phyloP scores from a whole-genome alignment of 37 sponge, comb jelly and placozoan species.

The Aphrocallistes beatrix region DNA sequence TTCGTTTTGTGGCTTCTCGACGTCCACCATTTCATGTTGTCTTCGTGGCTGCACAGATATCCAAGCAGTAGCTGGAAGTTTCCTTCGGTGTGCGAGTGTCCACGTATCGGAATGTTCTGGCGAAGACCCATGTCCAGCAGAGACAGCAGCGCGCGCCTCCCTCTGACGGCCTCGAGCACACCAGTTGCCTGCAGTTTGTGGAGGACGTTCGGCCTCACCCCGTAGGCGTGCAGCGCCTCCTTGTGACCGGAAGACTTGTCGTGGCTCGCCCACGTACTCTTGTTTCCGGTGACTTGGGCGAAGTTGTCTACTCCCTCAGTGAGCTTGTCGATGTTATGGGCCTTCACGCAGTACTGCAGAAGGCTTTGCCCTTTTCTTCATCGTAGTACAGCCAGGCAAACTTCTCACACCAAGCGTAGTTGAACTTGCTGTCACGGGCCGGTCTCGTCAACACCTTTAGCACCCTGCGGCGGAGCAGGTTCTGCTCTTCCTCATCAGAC shows the following conservation, averaged over 20 bases:
- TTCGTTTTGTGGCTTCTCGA: constrained; percentile 18
- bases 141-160: neutral
- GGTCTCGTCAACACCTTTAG: constrained; percentile 8
- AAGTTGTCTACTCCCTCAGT: neutral
- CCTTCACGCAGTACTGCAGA: constrained; percentile 6
- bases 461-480: constrained; percentile 8
- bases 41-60: constrained; percentile 10
- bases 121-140: neutral
- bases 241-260: neutral
- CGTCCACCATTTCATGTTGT: constrained; percentile 11
- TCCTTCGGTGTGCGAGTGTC: constrained; percentile 17
- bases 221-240: neutral
- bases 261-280: neutral
- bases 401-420: constrained; percentile 17
- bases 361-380: constrained; percentile 7
- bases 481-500: constrained; percentile 7
- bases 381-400: constrained; percentile 9
- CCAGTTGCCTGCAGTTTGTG: neutral
- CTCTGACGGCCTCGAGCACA: neutral
- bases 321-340: constrained; percentile 9
- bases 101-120: constrained; percentile 16
- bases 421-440: constrained; percentile 2
- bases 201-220: neutral
- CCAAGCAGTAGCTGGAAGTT: neutral
- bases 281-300: neutral